A percentile compares a stretch with the other conserved stretches of the same genome.
phyloP scores from a whole-genome alignment of 2,888 invertebrate genomes.

The Aphodius sticticus region DNA sequence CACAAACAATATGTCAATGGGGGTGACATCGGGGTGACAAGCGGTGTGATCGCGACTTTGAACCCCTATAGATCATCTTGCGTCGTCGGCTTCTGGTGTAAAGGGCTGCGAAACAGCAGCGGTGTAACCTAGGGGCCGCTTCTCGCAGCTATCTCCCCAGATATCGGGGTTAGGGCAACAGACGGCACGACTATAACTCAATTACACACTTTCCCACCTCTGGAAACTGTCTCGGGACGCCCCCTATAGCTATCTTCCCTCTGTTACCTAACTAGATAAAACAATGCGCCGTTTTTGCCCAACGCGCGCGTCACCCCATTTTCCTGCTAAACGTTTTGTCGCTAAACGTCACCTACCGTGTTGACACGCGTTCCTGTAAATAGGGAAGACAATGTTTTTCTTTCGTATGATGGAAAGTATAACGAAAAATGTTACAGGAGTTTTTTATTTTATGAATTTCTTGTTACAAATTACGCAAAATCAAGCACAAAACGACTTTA shows the following conservation, averaged over 20 bases:
- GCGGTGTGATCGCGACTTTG: neutral
- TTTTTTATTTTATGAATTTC: too few species aligned
- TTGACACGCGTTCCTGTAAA: neutral
- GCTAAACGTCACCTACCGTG: neutral
- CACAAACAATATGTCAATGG: conserved; percentile 16
- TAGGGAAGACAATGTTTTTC: neutral
- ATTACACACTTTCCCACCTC: conserved; percentile 56
- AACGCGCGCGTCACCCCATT: neutral
- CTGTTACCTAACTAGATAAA: conserved; percentile 20
- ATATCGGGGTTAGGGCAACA: conserved; percentile 51
- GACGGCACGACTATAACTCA: conserved; percentile 58
- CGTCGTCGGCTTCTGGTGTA: conserved; percentile 9
- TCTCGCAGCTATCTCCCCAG: conserved; percentile 45
- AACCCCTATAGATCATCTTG: conserved; percentile 20
- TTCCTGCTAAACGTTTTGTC: neutral
- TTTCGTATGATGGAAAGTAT: neutral
- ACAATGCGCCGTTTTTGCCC: conserved; percentile 10
- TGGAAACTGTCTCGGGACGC: conserved; percentile 35
- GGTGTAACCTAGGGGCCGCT: neutral
- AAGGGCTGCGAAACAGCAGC: neutral
- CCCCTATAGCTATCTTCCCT: conserved; percentile 14
- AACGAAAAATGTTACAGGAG: too few species aligned
- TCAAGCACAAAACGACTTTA: too few species aligned
- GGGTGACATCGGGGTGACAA: neutral
- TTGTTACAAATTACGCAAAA: too few species aligned